Percentiles rank a stretch among this genome's conserved stretches.
phyloP scores from a whole-genome alignment of 2,888 invertebrate genomes.

The Vannuccia rotundouncinata region DNA sequence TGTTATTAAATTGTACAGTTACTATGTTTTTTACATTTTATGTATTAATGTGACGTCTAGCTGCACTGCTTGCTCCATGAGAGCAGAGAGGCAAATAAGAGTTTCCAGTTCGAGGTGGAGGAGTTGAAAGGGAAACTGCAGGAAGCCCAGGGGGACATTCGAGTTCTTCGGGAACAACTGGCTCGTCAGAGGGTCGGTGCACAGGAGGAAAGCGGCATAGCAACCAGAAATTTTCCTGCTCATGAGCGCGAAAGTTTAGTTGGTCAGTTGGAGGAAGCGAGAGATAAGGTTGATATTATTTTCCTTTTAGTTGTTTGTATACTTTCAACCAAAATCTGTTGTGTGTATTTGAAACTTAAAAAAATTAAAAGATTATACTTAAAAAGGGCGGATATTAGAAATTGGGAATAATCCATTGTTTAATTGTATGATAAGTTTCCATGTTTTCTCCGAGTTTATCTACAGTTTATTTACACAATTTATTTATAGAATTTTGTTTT shows the following conservation, averaged over 20 bases:
- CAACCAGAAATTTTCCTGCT: slow-evolving; percentile 58
- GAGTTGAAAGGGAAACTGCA: slow-evolving; percentile 66
- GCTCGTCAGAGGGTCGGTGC: slow-evolving; percentile 53
- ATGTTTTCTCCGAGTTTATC: no score
- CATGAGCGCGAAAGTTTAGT: slow-evolving; percentile 67
- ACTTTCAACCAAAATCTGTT: background rate
- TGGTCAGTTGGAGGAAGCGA: slow-evolving; percentile 64
- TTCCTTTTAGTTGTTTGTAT: background rate
- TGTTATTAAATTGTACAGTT: no score
- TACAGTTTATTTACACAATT: no score
- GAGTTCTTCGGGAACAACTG: slow-evolving; percentile 56
- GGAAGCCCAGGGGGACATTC: slow-evolving; percentile 58
- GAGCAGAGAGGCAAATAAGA: slow-evolving; percentile 60
- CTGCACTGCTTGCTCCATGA: slow-evolving; percentile 54
- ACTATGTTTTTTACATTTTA: no score
- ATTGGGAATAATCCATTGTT: no score
- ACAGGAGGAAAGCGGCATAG: slow-evolving; percentile 53
- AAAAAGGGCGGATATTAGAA: no score
- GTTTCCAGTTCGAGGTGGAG: slow-evolving; percentile 64
- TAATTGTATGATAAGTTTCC: no score
- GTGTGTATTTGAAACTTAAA: no score
- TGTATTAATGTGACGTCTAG: no score
- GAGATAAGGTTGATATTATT: slow-evolving; percentile 62
- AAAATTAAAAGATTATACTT: no score
- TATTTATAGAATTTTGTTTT: no score